Evolutionary conservation across 2,888 invertebrate species (phyloP), one percentile per base, ranked within the genome.

Genomic region (Ectemnius cavifrons): DNA sequence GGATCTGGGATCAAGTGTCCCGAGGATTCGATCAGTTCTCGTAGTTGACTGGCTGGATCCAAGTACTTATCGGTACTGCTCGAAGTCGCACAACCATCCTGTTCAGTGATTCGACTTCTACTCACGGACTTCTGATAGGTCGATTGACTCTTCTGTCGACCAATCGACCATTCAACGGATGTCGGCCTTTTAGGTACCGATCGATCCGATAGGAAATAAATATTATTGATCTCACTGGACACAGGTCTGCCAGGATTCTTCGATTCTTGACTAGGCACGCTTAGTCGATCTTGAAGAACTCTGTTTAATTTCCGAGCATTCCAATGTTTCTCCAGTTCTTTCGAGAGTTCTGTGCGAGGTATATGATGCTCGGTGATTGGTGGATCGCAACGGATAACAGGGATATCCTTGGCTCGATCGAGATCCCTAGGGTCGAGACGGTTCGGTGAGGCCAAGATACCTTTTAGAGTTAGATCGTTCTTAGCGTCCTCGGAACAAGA

Each of bases 1-100:
- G 96, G 96, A 92, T 97, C 96, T 57, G 96, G 96, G 87, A 97
- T 94, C 88, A 94, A 93, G 86, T 95, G 93, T 79, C 94, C 94
- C 6, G 94, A 92, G 84, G 94, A 94, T 62, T 92, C 92, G 75
- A 95, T 92, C 27, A 97, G 92, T 86, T 94, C 92, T 80, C 94
- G 94, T 8, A 96, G 91, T 87, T 97, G 96, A 72, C 94, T 94
- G 5, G 96, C 87, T 0, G 96, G 95, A 69, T 91, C 91, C 11
- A 84, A 59, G 4, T 77, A 72, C 20, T 82, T 81, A 8, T 87
- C 85, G 1, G 78, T 70, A 75, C 77, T 78, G 67, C 81, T 81
- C 1, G 85, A 83, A 14, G 80, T 81, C 3, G 82, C 70, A 37
- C 78, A 79, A 4, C 47, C 45, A 4, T 80, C 76, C 49, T 82